Base-by-base conservation (phyloP, 2,888 invertebrate genomes). In the Drosophila acutilabella region DNA sequence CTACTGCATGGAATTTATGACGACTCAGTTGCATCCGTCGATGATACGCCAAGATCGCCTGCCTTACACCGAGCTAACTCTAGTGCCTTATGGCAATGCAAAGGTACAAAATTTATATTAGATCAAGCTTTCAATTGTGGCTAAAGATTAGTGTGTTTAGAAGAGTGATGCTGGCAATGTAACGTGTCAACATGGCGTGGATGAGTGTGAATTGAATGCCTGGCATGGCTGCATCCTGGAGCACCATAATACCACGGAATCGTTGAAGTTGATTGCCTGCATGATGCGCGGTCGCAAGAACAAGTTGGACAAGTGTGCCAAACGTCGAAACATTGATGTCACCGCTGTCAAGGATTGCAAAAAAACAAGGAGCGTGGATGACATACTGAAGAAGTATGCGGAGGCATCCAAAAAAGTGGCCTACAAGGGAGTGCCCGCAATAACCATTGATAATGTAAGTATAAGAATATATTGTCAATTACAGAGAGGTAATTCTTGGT, bases 221-320 rank as follows among this genome's bases (percentile, higher is more conserved):
- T 71, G 90, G 59, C 92, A 92, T 66, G 92, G 80, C 16, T 92
- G 92, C 62, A 89, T 92, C 16, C 82, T 92, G 54, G 92, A 92
- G 60, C 81, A 91, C 45, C 84, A 88, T 45, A 72, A 73, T 10
- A 67, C 82, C 6, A 44, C 44, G 3, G 76, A 81, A 1, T 80
- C 91, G 20, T 57, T 91, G 18, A 76, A 88, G 53, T 71, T 92
- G 52, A 89, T 92, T 18, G 71, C 81, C 54, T 92, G 92, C 73
- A 72, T 92, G 76, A 87, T 92, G 87, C 70, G 75, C 7, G 70
- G 81, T 18, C 78, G 58, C 36, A 72, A 64, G 42, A 87, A 83
- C 47, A 52, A 54, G 26, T 57, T 79, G 7, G 38, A 59, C 16
- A 41, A 81, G 74, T 92, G 92, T 53, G 81, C 90, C 11, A 6